A percentile compares a stretch with the other conserved stretches of the same genome.
Conservation (phyloP, 2,888 invertebrate genomes). For the Papilio demoleus region DNA sequence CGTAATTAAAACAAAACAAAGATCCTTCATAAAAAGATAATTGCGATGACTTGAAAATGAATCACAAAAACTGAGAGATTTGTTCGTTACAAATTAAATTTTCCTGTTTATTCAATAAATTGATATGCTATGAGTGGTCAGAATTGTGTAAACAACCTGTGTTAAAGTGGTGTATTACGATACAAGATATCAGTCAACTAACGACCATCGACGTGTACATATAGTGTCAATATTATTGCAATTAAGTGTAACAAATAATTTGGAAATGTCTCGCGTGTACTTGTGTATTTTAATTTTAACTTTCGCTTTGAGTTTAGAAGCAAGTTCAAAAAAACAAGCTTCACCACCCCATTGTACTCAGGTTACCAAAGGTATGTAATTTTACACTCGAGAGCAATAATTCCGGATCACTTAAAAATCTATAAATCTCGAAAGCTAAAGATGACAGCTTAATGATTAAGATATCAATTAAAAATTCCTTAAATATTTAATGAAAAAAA, state of each 20-base stretch:
- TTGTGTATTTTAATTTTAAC: constrained; percentile 34
- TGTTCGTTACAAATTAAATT: constrained; percentile 24
- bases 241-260: not conserved
- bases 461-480: no score
- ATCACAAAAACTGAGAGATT: not conserved
- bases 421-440: no score
- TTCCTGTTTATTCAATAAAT: constrained; percentile 35
- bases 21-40: no score
- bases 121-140: constrained; percentile 11
- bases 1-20: no score
- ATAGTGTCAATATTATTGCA: not conserved
- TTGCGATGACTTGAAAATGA: not conserved
- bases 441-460: no score
- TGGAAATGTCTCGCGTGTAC: not conserved
- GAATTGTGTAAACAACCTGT: constrained; percentile 8
- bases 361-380: constrained; percentile 61
- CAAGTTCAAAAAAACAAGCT: constrained; percentile 46
- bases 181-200: not conserved
- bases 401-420: no score
- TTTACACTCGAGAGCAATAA: not conserved
- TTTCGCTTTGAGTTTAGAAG: constrained; percentile 43
- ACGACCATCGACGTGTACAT: not conserved
- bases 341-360: constrained; percentile 68
- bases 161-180: not conserved
- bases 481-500: no score